phyloP scores from a whole-genome alignment of 1,140 invertebrate species.

The Linepithema humile region DNA sequence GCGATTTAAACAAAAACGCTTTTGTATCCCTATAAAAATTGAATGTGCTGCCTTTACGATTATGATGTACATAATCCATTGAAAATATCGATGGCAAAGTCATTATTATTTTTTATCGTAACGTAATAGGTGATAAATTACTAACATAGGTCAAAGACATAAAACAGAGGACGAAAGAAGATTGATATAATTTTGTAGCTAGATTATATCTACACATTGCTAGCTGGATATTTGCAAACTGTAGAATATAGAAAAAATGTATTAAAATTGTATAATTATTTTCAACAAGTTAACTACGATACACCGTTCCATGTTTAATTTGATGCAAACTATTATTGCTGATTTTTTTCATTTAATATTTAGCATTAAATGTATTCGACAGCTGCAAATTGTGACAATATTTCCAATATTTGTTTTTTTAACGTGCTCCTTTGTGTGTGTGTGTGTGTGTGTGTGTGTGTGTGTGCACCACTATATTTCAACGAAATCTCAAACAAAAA shows the following conservation, averaged over 20 bases:
- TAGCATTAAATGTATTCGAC: not conserved
- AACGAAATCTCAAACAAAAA: not conserved
- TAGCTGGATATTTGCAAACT: not conserved
- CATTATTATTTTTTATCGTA: constrained; percentile 23
- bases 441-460: too few species aligned
- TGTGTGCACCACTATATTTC: too few species aligned
- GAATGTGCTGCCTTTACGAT: constrained; percentile 27
- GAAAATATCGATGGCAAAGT: constrained; percentile 2
- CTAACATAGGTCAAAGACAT: constrained; percentile 36
- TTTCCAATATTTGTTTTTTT: not conserved
- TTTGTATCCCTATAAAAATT: constrained; percentile 20
- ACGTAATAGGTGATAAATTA: constrained; percentile 40
- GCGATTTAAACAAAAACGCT: constrained; percentile 23
- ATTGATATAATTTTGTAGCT: constrained; percentile 21
- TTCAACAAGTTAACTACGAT: not conserved
- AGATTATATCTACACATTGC: not conserved
- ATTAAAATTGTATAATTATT: not conserved
- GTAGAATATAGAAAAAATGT: not conserved
- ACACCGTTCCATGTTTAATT: not conserved
- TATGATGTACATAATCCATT: constrained; percentile 38
- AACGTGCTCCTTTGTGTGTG: not conserved
- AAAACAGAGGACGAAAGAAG: constrained; percentile 20
- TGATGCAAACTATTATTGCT: constrained; percentile 1
- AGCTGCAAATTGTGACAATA: not conserved
- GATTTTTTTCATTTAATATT: not conserved